Percentiles rank a stretch among this genome's conserved stretches.
These are phyloP conservation scores for Drosophila tsacasi DNA, from an alignment of 1,140 invertebrate genomes.

Conservation along the genomic window DNA sequence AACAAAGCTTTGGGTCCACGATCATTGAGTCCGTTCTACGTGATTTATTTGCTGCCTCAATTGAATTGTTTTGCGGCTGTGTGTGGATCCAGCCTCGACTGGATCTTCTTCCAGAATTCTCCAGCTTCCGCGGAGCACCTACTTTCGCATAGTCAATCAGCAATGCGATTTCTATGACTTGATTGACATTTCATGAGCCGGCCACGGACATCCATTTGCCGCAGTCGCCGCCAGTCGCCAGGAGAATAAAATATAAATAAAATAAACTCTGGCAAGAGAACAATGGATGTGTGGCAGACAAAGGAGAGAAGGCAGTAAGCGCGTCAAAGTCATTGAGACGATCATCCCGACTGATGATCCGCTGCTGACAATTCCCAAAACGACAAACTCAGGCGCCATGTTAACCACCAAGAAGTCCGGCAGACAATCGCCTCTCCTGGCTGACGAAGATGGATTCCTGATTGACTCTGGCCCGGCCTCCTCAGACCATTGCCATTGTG, in stretches of 20 bases:
- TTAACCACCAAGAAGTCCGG: conserved; percentile 80
- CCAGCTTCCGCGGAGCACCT: conserved; percentile 31
- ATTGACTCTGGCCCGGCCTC: conserved; percentile 34
- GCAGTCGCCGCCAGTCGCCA: conserved; percentile 53
- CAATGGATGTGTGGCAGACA: conserved; percentile 36
- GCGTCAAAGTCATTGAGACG: conserved; percentile 68
- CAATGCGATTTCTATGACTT: conserved; percentile 64
- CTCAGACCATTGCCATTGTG: conserved; percentile 43
- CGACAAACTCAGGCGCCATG: conserved; percentile 83
- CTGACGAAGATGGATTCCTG: conserved; percentile 78
- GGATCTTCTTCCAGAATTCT: conserved; percentile 3
- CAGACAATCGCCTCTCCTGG: conserved; percentile 47
- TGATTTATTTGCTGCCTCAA: conserved; percentile 83
- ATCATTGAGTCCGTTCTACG: conserved; percentile 55
- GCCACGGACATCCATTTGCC: conserved; percentile 73
- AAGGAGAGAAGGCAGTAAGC: conserved; percentile 43
- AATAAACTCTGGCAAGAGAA: conserved; percentile 17
- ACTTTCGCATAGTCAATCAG: conserved; percentile 63
- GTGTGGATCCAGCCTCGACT: conserved; percentile 30
- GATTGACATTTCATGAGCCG: conserved; percentile 80
- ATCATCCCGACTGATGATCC: conserved; percentile 78
- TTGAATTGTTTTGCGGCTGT: conserved; percentile 75
- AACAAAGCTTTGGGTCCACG: conserved; percentile 42
- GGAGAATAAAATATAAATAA: conserved; percentile 8
- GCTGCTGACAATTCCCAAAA: conserved; percentile 77